These are phyloP conservation scores for Tapera naevia DNA, from an alignment of 2,797 vertebrate species.

Conservation along the genomic window DNA sequence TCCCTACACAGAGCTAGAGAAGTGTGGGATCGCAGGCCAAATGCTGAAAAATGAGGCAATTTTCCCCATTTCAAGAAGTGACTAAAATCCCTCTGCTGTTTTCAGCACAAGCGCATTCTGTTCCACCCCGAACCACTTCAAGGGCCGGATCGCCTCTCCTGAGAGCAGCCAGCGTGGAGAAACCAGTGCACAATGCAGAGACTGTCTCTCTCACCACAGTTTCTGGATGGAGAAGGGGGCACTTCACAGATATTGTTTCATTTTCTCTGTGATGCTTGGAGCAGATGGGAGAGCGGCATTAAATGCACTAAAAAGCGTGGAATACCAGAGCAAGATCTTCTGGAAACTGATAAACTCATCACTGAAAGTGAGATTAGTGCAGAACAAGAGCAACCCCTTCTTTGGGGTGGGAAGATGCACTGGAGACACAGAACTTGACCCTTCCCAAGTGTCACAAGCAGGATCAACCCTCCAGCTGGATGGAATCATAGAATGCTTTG, in stretches of 20 bases:
- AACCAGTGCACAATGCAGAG: not conserved
- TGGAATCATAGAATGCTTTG: too few relatives aligned
- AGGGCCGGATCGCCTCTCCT: not conserved
- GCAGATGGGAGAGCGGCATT: not conserved
- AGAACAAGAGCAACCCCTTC: not conserved
- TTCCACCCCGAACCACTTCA: constrained; percentile 63
- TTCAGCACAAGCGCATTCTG: constrained; percentile 54
- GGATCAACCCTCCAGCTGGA: too few relatives aligned
- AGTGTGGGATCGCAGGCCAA: constrained; percentile 57
- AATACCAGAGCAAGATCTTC: not conserved
- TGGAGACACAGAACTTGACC: not conserved
- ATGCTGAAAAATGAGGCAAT: constrained; percentile 67
- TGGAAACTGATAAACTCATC: not conserved
- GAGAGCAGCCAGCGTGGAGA: not conserved
- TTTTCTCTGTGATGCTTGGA: not conserved
- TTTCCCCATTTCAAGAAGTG: constrained; percentile 57
- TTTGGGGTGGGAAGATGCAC: fast-evolving
- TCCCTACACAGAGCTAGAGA: constrained; percentile 65
- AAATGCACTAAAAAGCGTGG: not conserved
- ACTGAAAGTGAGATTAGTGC: fast-evolving
- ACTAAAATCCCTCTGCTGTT: constrained; percentile 59
- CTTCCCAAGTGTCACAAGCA: not conserved
- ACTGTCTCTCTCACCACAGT: not conserved
- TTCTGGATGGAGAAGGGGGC: not conserved
- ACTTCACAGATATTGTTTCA: constrained; percentile 5